Base-by-base conservation (phyloP, 2,888 invertebrate species). In the Drosophila prostipennis region DNA sequence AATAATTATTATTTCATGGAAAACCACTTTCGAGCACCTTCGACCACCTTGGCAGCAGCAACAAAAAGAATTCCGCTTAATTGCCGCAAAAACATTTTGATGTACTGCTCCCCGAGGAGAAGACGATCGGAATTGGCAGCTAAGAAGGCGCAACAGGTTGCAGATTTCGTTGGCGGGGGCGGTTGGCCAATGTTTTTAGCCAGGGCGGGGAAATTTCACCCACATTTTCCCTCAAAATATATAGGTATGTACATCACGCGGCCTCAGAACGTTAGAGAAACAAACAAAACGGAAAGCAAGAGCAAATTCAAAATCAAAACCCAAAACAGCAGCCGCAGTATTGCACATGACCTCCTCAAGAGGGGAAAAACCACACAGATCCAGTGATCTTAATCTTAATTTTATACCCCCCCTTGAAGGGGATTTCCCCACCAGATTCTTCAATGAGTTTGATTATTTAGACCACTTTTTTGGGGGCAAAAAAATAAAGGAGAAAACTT, bases 81-180 rank as follows among this genome's bases (percentile, higher is more conserved):
- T 79, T 69, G 56, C 72, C 60, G 49, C 77, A 77, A 84, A 75
- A 82, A 79, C 85, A 76, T 78, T 82, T 83, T 82, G 72, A 83
- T 87, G 68, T 76, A 79, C 86, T 80, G 48, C 51, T 49, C 51
- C 19, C 60, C 48, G 40, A 56, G 49, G 51, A 49, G 43, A 53
- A 52, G 13, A 56, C 48, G 37, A 42, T 39, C 14, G 51, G 37
- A 67, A 72, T 54, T 65, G 65, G 76, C 55, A 64, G 80, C 75
- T 64, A 61, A 54, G 55, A 51, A 58, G 48, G 72, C 74, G 74
- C 79, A 84, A 84, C 83, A 84, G 83, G 83, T 84, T 87, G 83
- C 83, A 68, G 78, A 75, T 68, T 61, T 36, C 45, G 19, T 10
- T 36, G 49, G 48, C 58, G 67, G 65, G 51, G 52, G 45, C 45